Base-by-base conservation (phyloP, 2,797 vertebrate species). In the Catostomus latipinnis region DNA sequence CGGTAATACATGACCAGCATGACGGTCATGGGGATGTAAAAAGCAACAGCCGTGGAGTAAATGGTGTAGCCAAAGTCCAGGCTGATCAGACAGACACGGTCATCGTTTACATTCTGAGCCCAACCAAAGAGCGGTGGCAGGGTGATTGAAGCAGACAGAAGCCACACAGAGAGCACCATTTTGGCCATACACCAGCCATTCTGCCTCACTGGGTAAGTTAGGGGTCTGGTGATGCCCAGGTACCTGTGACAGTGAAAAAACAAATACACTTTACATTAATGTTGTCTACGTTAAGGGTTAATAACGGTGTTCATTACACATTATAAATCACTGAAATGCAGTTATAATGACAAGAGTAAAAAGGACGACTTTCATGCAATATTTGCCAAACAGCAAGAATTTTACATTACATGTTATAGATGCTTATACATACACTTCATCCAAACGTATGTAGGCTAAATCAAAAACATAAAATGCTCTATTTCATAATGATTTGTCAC, bases 41-140 rank as follows among this genome's bases (percentile, higher is more conserved):
- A 99, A 0, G 97, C 97, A 88, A 98, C 97, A 0, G 97, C 97
- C 0, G 97, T 98, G 49, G 97, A 99, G 91, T 99, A 99, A 68
- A 98, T 96, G 0, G 97, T 99, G 93, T 99, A 98, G 87, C 97
- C 97, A 0, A 98, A 96, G 88, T 98, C 97, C 91, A 98, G 97
- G 71, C 97, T 98, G 91, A 99, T 99, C 83, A 99, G 91, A 85
- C 97, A 99, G 82, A 98, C 96, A 13, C 93, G 93, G 86, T 95
- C 93, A 0, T 98, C 96, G 0, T 98, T 99, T 0, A 99, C 95
- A 0, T 99, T 99, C 90, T 98, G 96, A 0, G 97, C 96, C 97
- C 97, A 99, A 3, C 97, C 97, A 0, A 99, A 99, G 74, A 99
- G 93, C 0, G 97, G 97, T 0, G 97, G 97, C 4, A 98, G 89